Base-by-base conservation (phyloP, 1,140 invertebrate genomes). In the Lordiphosa stackelbergi region DNA sequence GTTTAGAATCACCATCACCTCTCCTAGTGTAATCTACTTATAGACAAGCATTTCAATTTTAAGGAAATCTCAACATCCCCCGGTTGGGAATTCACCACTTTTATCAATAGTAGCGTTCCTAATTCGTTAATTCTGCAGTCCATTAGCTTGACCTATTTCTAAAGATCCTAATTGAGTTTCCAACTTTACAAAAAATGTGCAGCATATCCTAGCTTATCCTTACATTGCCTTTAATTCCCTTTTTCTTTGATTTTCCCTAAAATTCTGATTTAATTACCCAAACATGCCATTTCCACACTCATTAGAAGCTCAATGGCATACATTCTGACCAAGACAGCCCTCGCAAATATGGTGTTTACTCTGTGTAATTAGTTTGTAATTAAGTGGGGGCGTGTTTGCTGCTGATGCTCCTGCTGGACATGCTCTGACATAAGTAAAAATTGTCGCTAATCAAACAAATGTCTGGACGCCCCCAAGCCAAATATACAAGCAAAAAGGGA, bases 331-430 rank as follows among this genome's bases (percentile, higher is more conserved):
- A 11, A 34, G 6, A 9, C 47, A 51, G 24, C 34, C 38, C 47
- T 49, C 49, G n/a, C 9, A 43, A 13, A 48, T 11, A 37, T 13
- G 34, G 7, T 83, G 49, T 83, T 83, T 83, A 52, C 68, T 53
- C 16, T 46, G 37, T 57, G 64, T 83, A 83, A 81, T 81, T 81
- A 81, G 63, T 69, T 72, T 65, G 72, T 74, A 81, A 81, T 81
- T 83, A 83, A 72, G 51, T 37, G 28, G 46, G 45, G 8, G 53
- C 45, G 34, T 35, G 40, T 40, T 45, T 35, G 38, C 31, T 40
- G 19, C 12, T 38, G 11, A 11, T 41, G 38, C 43, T 45, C 38
- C 37, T 37, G 16, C 28, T 65, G 63, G 52, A 63, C 49, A 31
- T 31, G 28, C 28, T 31, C 28, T 31, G 28, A 62, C 36, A 61